Percentiles rank a stretch among this genome's conserved stretches.
phyloP scores from a whole-genome alignment of 2,113 vertebrate species.

The Poecilia latipinna region DNA sequence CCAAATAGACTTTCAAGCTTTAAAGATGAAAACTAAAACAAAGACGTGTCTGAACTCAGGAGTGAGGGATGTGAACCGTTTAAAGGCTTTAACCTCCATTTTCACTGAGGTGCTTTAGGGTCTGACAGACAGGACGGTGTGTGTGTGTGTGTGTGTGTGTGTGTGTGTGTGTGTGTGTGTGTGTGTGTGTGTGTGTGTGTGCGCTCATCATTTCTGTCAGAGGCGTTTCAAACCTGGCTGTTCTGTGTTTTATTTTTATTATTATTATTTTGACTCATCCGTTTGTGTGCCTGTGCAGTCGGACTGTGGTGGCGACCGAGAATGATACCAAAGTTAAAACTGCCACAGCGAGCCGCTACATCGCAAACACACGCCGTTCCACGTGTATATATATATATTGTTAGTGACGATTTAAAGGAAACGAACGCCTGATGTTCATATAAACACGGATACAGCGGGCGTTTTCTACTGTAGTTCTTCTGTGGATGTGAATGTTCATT shows the following conservation, averaged over 20 bases:
- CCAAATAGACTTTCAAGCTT: slow-evolving; percentile 74
- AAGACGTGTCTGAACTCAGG: slow-evolving; percentile 73
- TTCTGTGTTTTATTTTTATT: slow-evolving; percentile 1
- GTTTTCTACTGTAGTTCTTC: slow-evolving; percentile 70
- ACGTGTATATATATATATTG: slow-evolving; percentile 76
- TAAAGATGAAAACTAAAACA: slow-evolving; percentile 48
- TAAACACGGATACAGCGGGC: slow-evolving; percentile 60
- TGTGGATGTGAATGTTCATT: slow-evolving; percentile 73
- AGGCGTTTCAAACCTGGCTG: slow-evolving; percentile 5
- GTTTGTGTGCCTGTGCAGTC: slow-evolving; percentile 62
- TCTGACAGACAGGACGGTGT: slow-evolving; percentile 11
- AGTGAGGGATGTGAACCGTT: slow-evolving; percentile 57
- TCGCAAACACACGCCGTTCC: slow-evolving; percentile 55
- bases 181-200: slow-evolving; percentile 27
- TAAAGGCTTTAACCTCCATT: slow-evolving; percentile 58
- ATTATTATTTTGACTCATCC: slow-evolving; percentile 27
- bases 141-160: slow-evolving; percentile 55
- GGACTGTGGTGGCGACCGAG: slow-evolving; percentile 60
- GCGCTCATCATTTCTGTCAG: slow-evolving; percentile 9
- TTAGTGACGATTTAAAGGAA: slow-evolving; percentile 59
- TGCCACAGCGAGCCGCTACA: slow-evolving; percentile 53
- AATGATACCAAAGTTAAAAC: slow-evolving; percentile 80
- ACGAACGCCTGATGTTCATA: slow-evolving; percentile 45
- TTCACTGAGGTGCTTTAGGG: slow-evolving; percentile 9
- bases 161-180: slow-evolving; percentile 44